Evolutionary conservation across 2,888 invertebrate species (phyloP).

Genomic region (Caenorhabditis japonica): DNA sequence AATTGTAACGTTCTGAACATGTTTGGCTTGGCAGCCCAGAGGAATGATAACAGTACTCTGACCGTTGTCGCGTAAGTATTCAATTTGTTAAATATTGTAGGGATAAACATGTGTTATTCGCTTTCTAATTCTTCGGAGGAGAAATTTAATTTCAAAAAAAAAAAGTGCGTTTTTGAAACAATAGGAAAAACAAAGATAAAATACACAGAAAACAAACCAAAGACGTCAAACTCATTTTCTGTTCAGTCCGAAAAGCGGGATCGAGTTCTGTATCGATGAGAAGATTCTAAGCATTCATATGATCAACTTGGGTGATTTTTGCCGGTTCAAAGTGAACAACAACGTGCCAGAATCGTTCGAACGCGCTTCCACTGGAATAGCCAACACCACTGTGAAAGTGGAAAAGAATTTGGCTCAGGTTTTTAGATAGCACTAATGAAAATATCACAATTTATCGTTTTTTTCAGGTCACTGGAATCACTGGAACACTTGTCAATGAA

Average conservation of each 20-base stretch:
- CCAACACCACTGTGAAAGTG: background rate
- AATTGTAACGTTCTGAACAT: background rate
- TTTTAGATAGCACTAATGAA: background rate
- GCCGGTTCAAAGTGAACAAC: slow-evolving; percentile 5
- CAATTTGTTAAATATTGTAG: too few species aligned
- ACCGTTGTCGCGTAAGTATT: slow-evolving; percentile 23
- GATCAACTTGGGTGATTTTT: slow-evolving; percentile 11
- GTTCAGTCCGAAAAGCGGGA: slow-evolving; percentile 15
- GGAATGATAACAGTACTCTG: slow-evolving; percentile 6
- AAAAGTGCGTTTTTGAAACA: too few species aligned
- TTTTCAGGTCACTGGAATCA: slow-evolving; percentile 7
- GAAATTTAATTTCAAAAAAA: too few species aligned
- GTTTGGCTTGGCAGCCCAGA: slow-evolving; percentile 9
- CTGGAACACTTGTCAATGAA: slow-evolving; percentile 3
- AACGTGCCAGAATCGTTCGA: background rate
- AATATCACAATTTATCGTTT: background rate
- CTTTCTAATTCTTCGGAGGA: too few species aligned
- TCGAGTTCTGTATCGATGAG: slow-evolving; percentile 19
- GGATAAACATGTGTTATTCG: too few species aligned
- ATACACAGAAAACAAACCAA: too few species aligned
- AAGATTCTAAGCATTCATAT: slow-evolving; percentile 5
- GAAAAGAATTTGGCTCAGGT: slow-evolving; percentile 1
- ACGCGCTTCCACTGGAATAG: background rate
- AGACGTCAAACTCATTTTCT: too few species aligned
- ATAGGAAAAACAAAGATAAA: too few species aligned